Conservation (phyloP, 1,140 invertebrate genomes). For the Hydropsyche tenuis region DNA sequence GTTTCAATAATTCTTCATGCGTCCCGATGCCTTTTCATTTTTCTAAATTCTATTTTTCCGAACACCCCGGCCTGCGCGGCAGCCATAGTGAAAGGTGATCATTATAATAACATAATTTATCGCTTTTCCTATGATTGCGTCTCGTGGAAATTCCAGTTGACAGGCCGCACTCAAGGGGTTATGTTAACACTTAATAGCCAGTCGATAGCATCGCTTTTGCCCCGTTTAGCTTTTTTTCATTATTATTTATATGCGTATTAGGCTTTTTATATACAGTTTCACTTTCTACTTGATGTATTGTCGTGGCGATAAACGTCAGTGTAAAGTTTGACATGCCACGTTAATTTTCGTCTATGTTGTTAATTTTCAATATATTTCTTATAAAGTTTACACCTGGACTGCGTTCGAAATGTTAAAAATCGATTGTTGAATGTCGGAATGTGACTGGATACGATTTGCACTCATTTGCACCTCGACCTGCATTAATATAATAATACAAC, state of each 20-base stretch:
- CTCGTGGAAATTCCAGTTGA: slow-evolving; percentile 39
- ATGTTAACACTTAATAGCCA: slow-evolving; percentile 42
- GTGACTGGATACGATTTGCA: no score
- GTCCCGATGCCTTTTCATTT: not conserved
- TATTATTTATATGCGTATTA: no score
- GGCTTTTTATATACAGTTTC: not conserved
- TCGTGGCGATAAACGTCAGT: not conserved
- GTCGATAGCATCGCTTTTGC: slow-evolving; percentile 31
- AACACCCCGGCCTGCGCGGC: not conserved
- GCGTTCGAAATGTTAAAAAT: no score
- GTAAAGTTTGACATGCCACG: no score
- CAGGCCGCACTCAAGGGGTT: slow-evolving; percentile 30
- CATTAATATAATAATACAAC: no score
- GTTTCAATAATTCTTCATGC: not conserved
- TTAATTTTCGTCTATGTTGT: no score
- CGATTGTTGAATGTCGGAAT: no score
- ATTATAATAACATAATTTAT: slow-evolving; percentile 41
- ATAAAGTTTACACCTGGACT: no score
- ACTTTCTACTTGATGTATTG: not conserved
- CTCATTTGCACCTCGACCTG: no score
- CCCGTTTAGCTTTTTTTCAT: not conserved
- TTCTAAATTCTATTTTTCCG: no score
- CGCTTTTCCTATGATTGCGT: slow-evolving; percentile 36
- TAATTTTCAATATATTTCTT: no score
- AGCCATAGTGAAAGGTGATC: slow-evolving; percentile 25